Percentiles rank a stretch among this genome's conserved stretches.
Conservation (phyloP, 2,797 vertebrate species). For the Orestias chungarensis region DNA sequence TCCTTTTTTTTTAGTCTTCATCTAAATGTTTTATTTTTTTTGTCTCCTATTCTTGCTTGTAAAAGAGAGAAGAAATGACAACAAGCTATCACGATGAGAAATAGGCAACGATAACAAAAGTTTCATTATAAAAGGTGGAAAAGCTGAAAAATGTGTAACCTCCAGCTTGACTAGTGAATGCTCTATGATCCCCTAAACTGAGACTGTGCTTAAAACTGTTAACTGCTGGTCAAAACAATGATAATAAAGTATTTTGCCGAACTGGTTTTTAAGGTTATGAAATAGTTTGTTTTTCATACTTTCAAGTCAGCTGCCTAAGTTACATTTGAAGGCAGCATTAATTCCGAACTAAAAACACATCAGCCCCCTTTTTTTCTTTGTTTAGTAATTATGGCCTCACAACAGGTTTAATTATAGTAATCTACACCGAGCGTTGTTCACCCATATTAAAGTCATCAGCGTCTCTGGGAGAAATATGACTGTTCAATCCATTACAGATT, state of each 20-base stretch:
- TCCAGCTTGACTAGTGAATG: neutral
- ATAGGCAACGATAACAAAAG: no score
- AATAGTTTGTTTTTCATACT: neutral
- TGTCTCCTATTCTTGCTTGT: no score
- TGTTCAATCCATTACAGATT: no score
- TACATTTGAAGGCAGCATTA: neutral
- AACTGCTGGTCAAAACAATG: neutral
- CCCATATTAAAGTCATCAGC: constrained; percentile 2
- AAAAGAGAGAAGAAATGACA: no score
- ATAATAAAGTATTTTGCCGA: neutral
- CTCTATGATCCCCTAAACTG: neutral
- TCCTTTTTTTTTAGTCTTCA: no score
- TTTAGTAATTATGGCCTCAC: constrained; percentile 19
- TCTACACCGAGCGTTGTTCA: constrained; percentile 14
- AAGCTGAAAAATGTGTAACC: no score
- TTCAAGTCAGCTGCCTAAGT: neutral
- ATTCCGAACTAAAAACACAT: constrained; percentile 4
- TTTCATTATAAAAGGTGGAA: no score
- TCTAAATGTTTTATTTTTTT: no score
- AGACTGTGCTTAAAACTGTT: neutral
- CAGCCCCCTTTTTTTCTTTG: neutral
- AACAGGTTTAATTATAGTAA: neutral
- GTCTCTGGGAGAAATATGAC: constrained; percentile 13
- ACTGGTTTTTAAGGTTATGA: neutral
- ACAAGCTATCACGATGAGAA: no score